These are phyloP conservation scores for Acrossocheilus fasciatus DNA, from an alignment of 2,797 vertebrate genomes.

Conservation along the genomic window DNA sequence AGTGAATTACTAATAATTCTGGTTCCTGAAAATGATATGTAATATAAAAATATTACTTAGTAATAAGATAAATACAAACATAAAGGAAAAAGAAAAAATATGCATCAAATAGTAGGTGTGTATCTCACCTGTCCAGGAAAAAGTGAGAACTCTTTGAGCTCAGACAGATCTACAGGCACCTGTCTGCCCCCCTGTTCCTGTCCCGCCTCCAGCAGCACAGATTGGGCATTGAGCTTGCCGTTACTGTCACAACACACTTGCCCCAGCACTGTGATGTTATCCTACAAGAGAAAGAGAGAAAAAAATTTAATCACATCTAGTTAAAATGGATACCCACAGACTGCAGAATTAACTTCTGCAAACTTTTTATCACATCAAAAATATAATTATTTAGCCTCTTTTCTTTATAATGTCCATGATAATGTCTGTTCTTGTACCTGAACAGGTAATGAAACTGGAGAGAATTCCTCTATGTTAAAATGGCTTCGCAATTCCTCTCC, in stretches of 20 bases:
- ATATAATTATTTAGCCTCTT: not conserved
- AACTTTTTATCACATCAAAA: not conserved
- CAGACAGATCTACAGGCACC: constrained; percentile 87
- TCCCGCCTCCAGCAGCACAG: constrained; percentile 87
- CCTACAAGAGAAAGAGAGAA: constrained; percentile 69
- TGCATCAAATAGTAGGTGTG: not conserved
- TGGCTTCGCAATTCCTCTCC: constrained; percentile 81
- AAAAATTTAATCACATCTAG: constrained; percentile 11
- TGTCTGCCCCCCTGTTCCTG: constrained; percentile 83
- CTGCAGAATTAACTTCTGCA: not conserved
- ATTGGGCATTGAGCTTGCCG: constrained; percentile 90
- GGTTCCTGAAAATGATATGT: not conserved
- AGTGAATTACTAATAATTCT: not conserved
- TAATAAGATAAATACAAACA: not conserved
- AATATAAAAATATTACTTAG: not conserved
- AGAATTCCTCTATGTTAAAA: constrained; percentile 88
- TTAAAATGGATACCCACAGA: not conserved
- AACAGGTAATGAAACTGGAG: constrained; percentile 78
- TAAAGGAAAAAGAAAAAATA: not conserved
- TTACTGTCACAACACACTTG: constrained; percentile 92
- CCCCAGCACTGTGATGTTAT: constrained; percentile 83
- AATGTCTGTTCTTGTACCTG: constrained; percentile 79
- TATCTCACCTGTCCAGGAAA: constrained; percentile 93
- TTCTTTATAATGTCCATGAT: not conserved
- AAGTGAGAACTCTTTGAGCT: constrained; percentile 89